Evolutionary conservation across 2,888 invertebrate genomes (phyloP).

Genomic region (Taphrorychus bicolor): DNA sequence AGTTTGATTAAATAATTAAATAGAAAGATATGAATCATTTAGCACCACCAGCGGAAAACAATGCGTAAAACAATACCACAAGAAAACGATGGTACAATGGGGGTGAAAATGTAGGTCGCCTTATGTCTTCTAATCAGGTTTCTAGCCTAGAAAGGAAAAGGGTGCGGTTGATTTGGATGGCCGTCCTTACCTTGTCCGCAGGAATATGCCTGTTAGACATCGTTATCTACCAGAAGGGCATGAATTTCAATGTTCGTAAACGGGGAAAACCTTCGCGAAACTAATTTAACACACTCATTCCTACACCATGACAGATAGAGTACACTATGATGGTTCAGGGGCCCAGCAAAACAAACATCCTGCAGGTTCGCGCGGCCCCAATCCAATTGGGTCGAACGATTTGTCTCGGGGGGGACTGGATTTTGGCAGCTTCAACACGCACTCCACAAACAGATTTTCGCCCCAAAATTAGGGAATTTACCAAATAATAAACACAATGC

Average conservation of each 20-base stretch:
- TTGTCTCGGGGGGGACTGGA: background rate
- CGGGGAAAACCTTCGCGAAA: slow-evolving; percentile 29
- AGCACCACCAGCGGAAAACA: slow-evolving; percentile 20
- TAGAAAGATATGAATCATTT: slow-evolving; percentile 3
- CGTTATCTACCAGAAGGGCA: slow-evolving; percentile 59
- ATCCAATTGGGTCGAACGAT: slow-evolving; percentile 7
- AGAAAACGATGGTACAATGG: slow-evolving; percentile 10
- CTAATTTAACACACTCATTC: slow-evolving; percentile 38
- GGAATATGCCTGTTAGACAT: slow-evolving; percentile 84
- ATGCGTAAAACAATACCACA: background rate
- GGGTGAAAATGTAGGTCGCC: slow-evolving; percentile 42
- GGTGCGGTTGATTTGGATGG: slow-evolving; percentile 37
- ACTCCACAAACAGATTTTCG: background rate
- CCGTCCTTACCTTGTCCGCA: slow-evolving; percentile 75
- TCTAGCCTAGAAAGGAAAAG: slow-evolving; percentile 41
- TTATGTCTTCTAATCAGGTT: slow-evolving; percentile 40
- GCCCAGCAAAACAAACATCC: slow-evolving; percentile 41
- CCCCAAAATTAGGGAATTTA: slow-evolving; percentile 11
- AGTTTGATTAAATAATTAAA: slow-evolving; percentile 22
- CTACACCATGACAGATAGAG: slow-evolving; percentile 40
- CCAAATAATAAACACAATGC: slow-evolving; percentile 36
- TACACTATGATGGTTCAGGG: slow-evolving; percentile 35
- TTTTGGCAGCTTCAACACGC: background rate
- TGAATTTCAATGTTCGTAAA: slow-evolving; percentile 32
- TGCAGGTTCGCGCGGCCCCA: slow-evolving; percentile 5